A percentile compares a stretch with the other conserved stretches of the same genome.
These are phyloP conservation scores for Drosophila miranda DNA, from an alignment of 1,140 invertebrate genomes.

Conservation along the genomic window DNA sequence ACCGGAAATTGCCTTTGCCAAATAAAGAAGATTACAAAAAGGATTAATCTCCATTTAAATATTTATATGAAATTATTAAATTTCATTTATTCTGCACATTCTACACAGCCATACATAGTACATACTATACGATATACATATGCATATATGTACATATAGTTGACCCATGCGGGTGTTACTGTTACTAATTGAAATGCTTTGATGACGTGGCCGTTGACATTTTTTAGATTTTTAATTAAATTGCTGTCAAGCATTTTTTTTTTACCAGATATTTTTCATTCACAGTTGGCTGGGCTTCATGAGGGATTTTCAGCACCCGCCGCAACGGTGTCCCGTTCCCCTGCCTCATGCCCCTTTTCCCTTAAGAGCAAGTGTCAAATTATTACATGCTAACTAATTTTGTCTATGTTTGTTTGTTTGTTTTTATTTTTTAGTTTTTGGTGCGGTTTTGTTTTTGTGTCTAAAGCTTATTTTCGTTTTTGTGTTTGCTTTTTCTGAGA, in stretches of 20 bases:
- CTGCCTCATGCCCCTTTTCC: background rate
- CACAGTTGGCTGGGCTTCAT: constrained; percentile 15
- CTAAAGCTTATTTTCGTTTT: constrained; percentile 8
- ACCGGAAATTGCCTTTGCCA: no score
- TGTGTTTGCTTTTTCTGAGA: constrained; percentile 37
- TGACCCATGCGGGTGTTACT: constrained; percentile 13
- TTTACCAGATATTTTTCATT: constrained; percentile 15
- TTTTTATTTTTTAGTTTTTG: constrained; percentile 11
- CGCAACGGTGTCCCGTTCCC: background rate
- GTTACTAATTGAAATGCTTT: constrained; percentile 65
- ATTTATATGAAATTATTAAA: constrained; percentile 26
- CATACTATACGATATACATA: background rate
- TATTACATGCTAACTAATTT: constrained; percentile 60
- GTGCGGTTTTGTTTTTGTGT: constrained; percentile 24
- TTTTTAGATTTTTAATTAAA: constrained; percentile 73
- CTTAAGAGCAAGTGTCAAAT: constrained; percentile 42
- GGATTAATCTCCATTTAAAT: constrained; percentile 13
- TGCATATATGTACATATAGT: background rate
- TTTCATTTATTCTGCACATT: no score
- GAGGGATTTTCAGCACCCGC: constrained; percentile 10
- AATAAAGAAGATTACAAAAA: background rate
- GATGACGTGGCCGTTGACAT: constrained; percentile 58
- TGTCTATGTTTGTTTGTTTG: background rate
- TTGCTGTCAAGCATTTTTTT: constrained; percentile 57
- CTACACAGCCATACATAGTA: no score